phyloP scores from a whole-genome alignment of 1,140 invertebrate species.

The Drosophila insularis region DNA sequence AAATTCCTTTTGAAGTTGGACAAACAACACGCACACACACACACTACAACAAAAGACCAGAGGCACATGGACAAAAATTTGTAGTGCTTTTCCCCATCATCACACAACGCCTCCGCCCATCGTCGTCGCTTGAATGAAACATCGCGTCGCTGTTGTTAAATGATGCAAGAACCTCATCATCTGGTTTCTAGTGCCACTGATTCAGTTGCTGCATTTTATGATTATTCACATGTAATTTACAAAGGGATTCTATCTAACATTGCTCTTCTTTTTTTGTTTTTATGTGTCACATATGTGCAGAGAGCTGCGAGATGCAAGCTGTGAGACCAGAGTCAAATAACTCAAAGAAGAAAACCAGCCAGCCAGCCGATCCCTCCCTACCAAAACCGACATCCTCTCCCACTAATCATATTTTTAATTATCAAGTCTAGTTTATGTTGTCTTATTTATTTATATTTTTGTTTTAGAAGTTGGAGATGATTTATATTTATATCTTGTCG shows the following conservation, averaged over 20 bases:
- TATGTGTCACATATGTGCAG: neutral
- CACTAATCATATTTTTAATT: constrained; percentile 30
- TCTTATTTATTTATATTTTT: neutral
- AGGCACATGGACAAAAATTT: neutral
- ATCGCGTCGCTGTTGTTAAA: neutral
- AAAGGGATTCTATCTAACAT: constrained; percentile 8
- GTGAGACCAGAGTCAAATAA: too few relatives aligned
- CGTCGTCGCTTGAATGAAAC: neutral
- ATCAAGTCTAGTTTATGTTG: constrained; percentile 20
- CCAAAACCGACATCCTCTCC: neutral
- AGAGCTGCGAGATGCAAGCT: too few relatives aligned
- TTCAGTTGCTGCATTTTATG: constrained; percentile 8
- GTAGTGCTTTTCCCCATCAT: neutral
- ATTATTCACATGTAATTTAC: constrained; percentile 10
- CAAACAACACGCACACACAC: neutral
- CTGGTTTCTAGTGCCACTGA: neutral
- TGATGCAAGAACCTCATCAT: constrained; percentile 8
- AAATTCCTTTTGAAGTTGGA: constrained; percentile 51
- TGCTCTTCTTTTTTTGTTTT: neutral
- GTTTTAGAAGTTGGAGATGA: constrained; percentile 43
- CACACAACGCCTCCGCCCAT: neutral
- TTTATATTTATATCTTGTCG: constrained; percentile 69
- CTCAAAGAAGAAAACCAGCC: neutral
- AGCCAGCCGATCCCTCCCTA: neutral
- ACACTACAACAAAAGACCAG: neutral